These are phyloP conservation scores for Dryobates pubescens DNA, from an alignment of 2,797 vertebrate species.

Conservation along the genomic window DNA sequence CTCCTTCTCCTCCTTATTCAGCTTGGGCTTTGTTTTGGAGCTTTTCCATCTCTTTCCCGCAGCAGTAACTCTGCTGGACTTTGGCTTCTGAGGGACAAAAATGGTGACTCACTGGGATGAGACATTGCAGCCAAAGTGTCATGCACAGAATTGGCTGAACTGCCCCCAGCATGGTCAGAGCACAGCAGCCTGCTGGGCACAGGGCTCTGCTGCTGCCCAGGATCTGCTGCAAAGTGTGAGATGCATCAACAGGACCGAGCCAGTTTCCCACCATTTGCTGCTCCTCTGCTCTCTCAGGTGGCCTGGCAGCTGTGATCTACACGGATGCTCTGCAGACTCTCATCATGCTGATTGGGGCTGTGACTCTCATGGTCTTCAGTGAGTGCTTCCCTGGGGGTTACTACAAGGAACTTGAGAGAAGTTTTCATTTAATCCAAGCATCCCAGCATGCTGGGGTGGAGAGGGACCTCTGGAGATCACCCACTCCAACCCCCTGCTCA, in stretches of 20 bases:
- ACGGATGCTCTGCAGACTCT: constrained; percentile 92
- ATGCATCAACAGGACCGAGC: rapidly evolving
- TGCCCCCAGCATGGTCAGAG: rapidly evolving
- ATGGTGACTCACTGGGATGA: neutral
- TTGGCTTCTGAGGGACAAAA: neutral
- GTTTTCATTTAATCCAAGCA: neutral
- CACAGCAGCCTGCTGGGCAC: neutral
- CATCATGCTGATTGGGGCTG: constrained; percentile 91
- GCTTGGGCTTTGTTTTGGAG: neutral
- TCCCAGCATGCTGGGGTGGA: neutral
- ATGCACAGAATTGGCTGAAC: neutral
- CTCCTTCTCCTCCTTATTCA: neutral
- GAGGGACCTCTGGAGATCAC: too few relatives aligned
- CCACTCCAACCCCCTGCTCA: too few relatives aligned
- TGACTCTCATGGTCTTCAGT: constrained; percentile 94
- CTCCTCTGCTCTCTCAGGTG: constrained; percentile 79
- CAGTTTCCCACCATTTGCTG: neutral
- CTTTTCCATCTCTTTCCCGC: constrained; percentile 9
- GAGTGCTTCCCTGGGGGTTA: constrained; percentile 69
- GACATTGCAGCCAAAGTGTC: neutral
- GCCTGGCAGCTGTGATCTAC: constrained; percentile 97
- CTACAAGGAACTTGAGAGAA: neutral
- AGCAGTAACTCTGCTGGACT: neutral
- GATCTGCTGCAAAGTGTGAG: rapidly evolving
- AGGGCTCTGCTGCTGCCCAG: neutral